phyloP scores from a whole-genome alignment of 2,113 vertebrate genomes.

The Capreolus pygargus region DNA sequence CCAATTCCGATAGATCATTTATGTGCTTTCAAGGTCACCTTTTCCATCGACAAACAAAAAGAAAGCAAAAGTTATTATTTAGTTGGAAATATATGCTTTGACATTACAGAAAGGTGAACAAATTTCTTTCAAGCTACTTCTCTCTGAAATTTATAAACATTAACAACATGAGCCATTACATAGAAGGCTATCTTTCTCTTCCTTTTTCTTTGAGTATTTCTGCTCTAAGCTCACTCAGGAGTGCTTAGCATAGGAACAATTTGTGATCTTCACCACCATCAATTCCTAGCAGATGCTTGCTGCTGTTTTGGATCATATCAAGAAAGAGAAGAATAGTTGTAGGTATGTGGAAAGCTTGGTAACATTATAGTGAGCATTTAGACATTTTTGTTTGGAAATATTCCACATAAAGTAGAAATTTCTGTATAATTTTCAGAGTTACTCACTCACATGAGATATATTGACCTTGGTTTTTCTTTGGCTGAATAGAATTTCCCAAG shows the following conservation, averaged over 20 bases:
- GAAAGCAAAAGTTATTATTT: neutral
- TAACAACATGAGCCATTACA: neutral
- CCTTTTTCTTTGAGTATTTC: neutral
- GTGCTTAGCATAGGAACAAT: neutral
- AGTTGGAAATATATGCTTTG: neutral
- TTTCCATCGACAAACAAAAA: neutral
- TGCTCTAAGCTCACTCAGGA: neutral
- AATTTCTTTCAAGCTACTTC: neutral
- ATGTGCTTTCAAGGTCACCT: neutral
- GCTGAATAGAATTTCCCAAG: neutral
- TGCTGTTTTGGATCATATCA: neutral
- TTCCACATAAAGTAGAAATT: neutral
- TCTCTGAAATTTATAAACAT: neutral
- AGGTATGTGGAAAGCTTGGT: neutral
- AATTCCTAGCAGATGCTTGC: neutral
- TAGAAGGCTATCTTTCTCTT: neutral
- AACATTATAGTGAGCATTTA: neutral
- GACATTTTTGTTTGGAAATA: neutral
- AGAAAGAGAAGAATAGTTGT: neutral
- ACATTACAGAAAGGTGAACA: neutral
- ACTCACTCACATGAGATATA: conserved; percentile 18
- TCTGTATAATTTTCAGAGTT: neutral
- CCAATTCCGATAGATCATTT: neutral
- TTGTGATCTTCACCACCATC: neutral
- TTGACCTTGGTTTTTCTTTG: conserved; percentile 19